Conservation (phyloP, 1,140 invertebrate species). For the Dysdera silvatica region DNA sequence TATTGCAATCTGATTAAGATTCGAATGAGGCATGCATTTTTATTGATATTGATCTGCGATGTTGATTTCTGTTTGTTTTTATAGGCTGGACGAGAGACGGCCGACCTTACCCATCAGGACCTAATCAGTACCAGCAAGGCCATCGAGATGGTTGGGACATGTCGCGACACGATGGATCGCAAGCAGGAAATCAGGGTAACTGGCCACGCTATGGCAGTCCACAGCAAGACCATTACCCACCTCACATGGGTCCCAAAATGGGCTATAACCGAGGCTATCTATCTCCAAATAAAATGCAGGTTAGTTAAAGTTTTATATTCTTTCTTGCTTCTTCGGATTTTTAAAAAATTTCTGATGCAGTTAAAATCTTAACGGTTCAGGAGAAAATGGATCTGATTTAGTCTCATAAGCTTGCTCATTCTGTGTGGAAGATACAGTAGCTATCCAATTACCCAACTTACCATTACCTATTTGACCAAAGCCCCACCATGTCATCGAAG, state of each 20-base stretch:
- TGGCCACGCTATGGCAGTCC: slow-evolving; percentile 11
- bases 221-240: slow-evolving; percentile 17
- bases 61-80: background rate
- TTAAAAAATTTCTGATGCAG: no score
- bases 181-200: background rate
- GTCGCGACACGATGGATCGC: slow-evolving; percentile 6
- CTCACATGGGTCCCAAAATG: slow-evolving; percentile 22
- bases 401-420: no score
- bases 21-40: background rate
- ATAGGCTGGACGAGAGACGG: slow-evolving; percentile 23
- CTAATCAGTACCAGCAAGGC: slow-evolving; percentile 22
- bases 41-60: background rate
- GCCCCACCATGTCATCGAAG: no score
- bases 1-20: background rate
- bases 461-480: no score
- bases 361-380: no score
- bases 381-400: no score
- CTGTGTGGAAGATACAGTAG: no score
- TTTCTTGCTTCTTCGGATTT: no score
- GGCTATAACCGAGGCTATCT: slow-evolving; percentile 1
- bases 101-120: slow-evolving; percentile 15
- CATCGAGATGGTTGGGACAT: slow-evolving; percentile 25
- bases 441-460: no score
- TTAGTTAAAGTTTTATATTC: background rate
- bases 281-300: slow-evolving; percentile 18